Evolutionary conservation across 2,113 vertebrate genomes (phyloP).

Genomic region (Platanista minor): DNA sequence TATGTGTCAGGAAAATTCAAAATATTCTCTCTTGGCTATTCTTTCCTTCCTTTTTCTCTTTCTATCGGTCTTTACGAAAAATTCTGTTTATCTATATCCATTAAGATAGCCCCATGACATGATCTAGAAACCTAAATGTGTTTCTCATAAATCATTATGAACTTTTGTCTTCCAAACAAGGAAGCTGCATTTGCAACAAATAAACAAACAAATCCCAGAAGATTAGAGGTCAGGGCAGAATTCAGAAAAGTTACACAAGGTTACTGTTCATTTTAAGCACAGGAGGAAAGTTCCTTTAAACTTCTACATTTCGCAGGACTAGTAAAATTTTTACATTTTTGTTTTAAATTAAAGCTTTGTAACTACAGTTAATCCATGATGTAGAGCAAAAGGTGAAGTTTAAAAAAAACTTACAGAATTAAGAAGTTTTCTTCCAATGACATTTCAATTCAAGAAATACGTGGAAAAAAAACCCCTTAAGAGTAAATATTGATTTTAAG

Average conservation of each 20-base stretch:
- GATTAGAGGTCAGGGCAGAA: not conserved
- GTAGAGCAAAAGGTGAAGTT: not conserved
- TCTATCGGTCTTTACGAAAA: conserved; percentile 21
- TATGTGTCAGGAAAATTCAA: conserved; percentile 35
- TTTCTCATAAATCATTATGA: conserved; percentile 53
- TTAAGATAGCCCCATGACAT: not conserved
- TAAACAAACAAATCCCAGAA: conserved; percentile 29
- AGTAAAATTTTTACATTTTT: not conserved
- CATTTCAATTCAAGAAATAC: not conserved
- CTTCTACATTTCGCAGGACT: not conserved
- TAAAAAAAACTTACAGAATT: not conserved
- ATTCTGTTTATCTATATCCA: not conserved
- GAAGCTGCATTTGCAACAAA: conserved; percentile 32
- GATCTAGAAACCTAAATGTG: conserved; percentile 14
- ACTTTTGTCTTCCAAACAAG: conserved; percentile 45
- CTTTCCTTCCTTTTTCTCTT: not conserved
- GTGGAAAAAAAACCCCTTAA: not conserved
- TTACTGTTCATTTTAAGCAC: not conserved
- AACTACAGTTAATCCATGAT: not conserved
- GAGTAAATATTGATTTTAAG: not conserved
- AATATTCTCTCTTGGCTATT: conserved; percentile 20
- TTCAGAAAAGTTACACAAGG: not conserved
- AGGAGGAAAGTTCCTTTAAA: not conserved
- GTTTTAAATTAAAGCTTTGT: not conserved
- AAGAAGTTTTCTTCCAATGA: not conserved